These are phyloP conservation scores for Alaudala cheleensis DNA, from an alignment of 2,113 vertebrate genomes.

Conservation along the genomic window DNA sequence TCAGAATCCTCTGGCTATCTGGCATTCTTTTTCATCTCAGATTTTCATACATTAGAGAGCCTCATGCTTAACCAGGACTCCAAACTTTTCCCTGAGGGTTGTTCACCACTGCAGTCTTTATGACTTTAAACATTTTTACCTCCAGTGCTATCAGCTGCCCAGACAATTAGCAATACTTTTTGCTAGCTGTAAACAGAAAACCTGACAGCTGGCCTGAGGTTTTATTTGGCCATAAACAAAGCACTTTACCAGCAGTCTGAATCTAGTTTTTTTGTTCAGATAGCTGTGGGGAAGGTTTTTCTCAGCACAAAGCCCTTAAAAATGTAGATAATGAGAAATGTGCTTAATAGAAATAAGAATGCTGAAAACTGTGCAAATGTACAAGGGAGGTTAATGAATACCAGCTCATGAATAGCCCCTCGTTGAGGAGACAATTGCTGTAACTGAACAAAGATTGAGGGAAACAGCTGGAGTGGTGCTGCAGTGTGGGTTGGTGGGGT, in stretches of 20 bases:
- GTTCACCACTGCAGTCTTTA: background rate
- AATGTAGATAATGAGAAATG: background rate
- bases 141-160: background rate
- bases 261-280: background rate
- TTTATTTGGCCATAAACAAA: constrained; percentile 2
- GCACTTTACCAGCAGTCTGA: background rate
- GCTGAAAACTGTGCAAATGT: background rate
- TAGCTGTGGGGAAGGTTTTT: background rate
- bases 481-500: background rate
- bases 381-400: background rate
- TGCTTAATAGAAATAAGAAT: background rate
- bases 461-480: background rate
- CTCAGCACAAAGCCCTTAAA: background rate
- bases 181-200: background rate
- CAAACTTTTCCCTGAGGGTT: background rate
- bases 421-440: background rate
- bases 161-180: background rate
- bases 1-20: background rate
- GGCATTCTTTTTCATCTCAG: background rate
- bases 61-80: background rate
- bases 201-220: background rate
- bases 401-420: background rate
- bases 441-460: background rate
- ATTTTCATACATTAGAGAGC: background rate
- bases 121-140: background rate